Evolutionary conservation across 2,888 invertebrate species (phyloP).

Genomic region (Drosophila barbarae): DNA sequence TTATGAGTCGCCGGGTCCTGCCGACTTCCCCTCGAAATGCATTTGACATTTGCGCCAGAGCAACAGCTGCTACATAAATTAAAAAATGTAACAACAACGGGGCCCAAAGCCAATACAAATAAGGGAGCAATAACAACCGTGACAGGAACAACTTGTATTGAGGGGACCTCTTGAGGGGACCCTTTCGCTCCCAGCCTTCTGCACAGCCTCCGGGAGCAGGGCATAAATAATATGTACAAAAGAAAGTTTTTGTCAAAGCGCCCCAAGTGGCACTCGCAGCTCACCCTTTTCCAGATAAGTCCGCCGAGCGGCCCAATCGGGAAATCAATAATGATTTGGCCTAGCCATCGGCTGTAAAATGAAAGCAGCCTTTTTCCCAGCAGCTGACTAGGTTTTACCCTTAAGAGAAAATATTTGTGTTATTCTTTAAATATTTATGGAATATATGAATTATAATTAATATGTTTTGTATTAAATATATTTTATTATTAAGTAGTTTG

Average conservation of each 20-base stretch:
- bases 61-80: constrained; percentile 69
- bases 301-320: constrained; percentile 48
- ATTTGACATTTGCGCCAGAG: constrained; percentile 64
- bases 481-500: neutral
- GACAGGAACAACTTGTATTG: constrained; percentile 27
- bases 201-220: constrained; percentile 36
- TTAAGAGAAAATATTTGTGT: neutral
- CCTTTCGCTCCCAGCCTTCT: neutral
- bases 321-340: constrained; percentile 67
- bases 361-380: neutral
- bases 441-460: neutral
- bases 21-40: constrained; percentile 55
- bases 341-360: constrained; percentile 32
- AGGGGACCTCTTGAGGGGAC: constrained; percentile 15
- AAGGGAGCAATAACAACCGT: constrained; percentile 35
- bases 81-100: constrained; percentile 30
- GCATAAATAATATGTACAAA: constrained; percentile 66
- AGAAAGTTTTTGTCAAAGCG: constrained; percentile 67
- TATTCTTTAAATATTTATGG: neutral
- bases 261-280: constrained; percentile 64
- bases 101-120: constrained; percentile 36
- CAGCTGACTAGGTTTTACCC: constrained; percentile 1
- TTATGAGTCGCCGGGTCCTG: constrained; percentile 58
- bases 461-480: neutral
- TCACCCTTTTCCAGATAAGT: constrained; percentile 56